Conservation (phyloP, 2,888 invertebrate genomes). For the Anthoptus insignis region DNA sequence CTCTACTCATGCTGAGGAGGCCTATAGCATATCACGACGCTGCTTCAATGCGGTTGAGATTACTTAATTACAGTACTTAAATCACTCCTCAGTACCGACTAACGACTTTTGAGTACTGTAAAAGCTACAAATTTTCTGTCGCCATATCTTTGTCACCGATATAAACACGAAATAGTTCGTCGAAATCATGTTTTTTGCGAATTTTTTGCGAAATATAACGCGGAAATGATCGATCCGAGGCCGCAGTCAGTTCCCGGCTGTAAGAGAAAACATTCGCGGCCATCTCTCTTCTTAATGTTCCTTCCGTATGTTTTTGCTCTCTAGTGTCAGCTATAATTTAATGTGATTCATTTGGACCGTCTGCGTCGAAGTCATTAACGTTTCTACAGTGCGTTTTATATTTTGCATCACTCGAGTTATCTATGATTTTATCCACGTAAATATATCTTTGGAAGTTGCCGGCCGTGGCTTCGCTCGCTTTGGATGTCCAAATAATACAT, state of each 20-base stretch:
- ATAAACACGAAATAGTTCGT: neutral
- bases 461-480: too few relatives aligned
- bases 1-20: too few relatives aligned
- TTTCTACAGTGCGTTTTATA: neutral
- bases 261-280: slow-evolving; percentile 22
- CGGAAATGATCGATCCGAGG: slow-evolving; percentile 25
- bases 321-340: slow-evolving; percentile 11
- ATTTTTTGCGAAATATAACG: slow-evolving; percentile 19
- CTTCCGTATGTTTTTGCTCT: slow-evolving; percentile 26
- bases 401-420: neutral
- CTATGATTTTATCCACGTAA: too few relatives aligned
- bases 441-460: too few relatives aligned
- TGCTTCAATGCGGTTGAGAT: too few relatives aligned
- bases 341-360: slow-evolving; percentile 18
- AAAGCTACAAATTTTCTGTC: too few relatives aligned
- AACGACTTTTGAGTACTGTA: too few relatives aligned
- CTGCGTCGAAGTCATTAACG: neutral
- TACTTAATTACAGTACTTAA: too few relatives aligned
- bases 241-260: neutral
- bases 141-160: too few relatives aligned
- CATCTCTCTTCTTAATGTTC: slow-evolving; percentile 32
- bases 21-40: too few relatives aligned
- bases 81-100: too few relatives aligned
- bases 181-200: slow-evolving; percentile 1
- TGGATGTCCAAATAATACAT: too few relatives aligned